Conservation (phyloP, 1,140 invertebrate genomes). For the Thereuonema tuberculata region DNA sequence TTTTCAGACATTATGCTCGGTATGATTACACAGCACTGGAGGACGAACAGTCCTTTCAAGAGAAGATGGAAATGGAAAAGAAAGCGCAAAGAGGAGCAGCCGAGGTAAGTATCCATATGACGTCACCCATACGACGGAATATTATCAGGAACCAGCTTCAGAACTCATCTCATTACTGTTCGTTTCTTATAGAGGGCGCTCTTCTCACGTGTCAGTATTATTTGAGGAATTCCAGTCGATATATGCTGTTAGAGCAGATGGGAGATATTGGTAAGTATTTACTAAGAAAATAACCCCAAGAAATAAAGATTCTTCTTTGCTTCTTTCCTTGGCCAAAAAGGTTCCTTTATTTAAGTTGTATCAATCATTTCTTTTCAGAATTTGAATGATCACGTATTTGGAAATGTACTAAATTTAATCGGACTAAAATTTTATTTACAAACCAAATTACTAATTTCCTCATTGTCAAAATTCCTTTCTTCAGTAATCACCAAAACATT, state of each 20-base stretch:
- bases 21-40: conserved; percentile 54
- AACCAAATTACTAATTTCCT: background rate
- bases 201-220: conserved; percentile 43
- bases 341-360: too few species aligned
- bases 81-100: conserved; percentile 30
- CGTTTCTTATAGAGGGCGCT: conserved; percentile 20
- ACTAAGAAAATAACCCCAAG: too few species aligned
- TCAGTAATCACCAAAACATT: background rate
- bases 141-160: too few species aligned
- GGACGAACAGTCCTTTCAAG: conserved; percentile 37
- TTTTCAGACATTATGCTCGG: conserved; percentile 38
- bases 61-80: conserved; percentile 45
- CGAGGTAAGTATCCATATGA: too few species aligned
- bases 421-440: too few species aligned
- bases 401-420: too few species aligned
- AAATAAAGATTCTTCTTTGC: too few species aligned
- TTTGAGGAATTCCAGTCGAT: conserved; percentile 45
- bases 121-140: too few species aligned
- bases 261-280: conserved; percentile 56
- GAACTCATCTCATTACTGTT: background rate
- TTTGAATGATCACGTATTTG: too few species aligned
- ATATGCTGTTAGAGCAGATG: conserved; percentile 56
- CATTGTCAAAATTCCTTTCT: background rate
- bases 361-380: too few species aligned
- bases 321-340: too few species aligned